Conservation (phyloP, 2,888 invertebrate genomes). For the Oithona nana region DNA sequence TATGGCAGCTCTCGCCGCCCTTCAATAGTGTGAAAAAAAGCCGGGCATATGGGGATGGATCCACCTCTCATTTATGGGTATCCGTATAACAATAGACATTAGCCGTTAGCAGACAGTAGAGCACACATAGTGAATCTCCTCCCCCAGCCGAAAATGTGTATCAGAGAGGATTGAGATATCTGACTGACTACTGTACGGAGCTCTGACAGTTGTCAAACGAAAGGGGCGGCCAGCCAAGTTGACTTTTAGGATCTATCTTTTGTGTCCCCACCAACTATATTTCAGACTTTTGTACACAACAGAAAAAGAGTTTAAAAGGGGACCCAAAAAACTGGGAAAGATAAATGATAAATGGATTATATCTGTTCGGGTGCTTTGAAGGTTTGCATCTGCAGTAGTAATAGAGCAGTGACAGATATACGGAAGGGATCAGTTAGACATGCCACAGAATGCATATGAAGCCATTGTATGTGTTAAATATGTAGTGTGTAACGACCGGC, state of each 20-base stretch:
- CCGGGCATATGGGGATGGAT: neutral
- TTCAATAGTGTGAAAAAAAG: too few relatives aligned
- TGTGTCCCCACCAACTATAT: too few relatives aligned
- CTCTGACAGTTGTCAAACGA: neutral
- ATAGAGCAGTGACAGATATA: too few relatives aligned
- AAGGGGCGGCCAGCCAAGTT: neutral
- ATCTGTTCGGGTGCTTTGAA: too few relatives aligned
- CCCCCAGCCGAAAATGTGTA: neutral
- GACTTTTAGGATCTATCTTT: neutral
- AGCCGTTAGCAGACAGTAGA: neutral
- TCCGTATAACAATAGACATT: neutral
- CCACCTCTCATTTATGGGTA: neutral
- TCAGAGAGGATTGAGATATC: neutral
- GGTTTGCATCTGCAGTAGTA: neutral
- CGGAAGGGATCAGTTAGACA: neutral
- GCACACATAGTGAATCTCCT: neutral
- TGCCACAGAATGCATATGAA: neutral
- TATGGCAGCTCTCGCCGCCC: too few relatives aligned
- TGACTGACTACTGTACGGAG: too few relatives aligned
- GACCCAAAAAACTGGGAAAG: too few relatives aligned
- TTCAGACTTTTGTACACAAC: too few relatives aligned
- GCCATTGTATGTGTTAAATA: neutral
- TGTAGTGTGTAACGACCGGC: neutral
- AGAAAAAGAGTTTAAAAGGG: too few relatives aligned
- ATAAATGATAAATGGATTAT: too few relatives aligned